Conservation (phyloP, 92 coral and sea anemone species). For the Parazoanthus atlanticus region DNA sequence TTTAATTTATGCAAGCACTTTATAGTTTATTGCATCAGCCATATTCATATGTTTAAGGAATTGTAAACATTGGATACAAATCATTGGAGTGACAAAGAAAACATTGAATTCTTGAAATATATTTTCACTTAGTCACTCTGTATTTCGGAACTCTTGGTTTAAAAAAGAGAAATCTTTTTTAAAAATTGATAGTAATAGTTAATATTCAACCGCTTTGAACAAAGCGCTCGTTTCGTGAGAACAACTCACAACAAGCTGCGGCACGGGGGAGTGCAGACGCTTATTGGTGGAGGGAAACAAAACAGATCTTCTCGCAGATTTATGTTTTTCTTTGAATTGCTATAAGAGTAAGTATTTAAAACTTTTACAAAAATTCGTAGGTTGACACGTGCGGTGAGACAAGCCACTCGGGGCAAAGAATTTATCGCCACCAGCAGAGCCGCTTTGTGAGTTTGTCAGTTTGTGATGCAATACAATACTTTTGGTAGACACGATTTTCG, state of each 20-base stretch:
- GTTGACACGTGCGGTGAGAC: not conserved
- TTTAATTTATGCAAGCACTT: constrained; percentile 1
- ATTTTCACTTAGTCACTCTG: too few species aligned
- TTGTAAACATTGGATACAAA: not conserved
- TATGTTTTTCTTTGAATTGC: not conserved
- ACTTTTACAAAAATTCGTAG: not conserved
- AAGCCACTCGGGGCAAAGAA: not conserved
- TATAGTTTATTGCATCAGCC: constrained; percentile 17
- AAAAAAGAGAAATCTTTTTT: not conserved
- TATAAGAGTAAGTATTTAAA: not conserved
- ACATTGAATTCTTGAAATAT: constrained; percentile 3
- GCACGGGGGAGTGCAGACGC: not conserved
- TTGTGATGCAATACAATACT: not conserved
- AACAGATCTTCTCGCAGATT: not conserved
- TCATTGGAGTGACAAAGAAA: not conserved
- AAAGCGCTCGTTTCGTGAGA: not conserved
- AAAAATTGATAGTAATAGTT: not conserved
- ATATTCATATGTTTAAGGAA: not conserved
- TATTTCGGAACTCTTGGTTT: not conserved
- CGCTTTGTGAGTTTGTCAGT: not conserved
- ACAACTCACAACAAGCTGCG: not conserved
- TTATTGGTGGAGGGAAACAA: not conserved
- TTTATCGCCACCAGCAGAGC: not conserved
- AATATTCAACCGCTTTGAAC: constrained; percentile 13
- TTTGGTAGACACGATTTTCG: not conserved